phyloP scores from a whole-genome alignment of 2,888 invertebrate genomes.

The Eugnorisma glareosa region DNA sequence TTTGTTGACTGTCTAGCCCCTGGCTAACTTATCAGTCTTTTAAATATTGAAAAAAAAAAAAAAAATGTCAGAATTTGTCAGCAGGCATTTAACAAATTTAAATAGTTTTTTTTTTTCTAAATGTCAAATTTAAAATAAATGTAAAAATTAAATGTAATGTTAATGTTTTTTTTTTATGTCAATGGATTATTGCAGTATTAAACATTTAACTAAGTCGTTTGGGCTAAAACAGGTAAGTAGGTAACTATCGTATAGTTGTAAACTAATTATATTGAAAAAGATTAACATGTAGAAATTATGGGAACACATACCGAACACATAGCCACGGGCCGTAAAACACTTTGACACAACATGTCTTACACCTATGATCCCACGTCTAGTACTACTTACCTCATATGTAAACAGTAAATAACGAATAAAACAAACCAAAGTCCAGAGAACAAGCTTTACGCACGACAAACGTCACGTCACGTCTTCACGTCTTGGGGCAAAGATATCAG shows the following conservation, averaged over 20 bases:
- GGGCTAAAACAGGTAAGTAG: too few relatives aligned
- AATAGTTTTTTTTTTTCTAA: neutral
- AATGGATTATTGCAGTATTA: too few relatives aligned
- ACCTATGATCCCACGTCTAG: conserved; percentile 16
- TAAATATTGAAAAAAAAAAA: neutral
- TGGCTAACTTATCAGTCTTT: neutral
- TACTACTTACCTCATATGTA: conserved; percentile 20
- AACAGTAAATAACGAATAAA: conserved; percentile 31
- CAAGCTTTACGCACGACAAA: too few relatives aligned
- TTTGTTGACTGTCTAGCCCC: neutral
- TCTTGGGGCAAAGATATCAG: neutral
- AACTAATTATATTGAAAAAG: neutral
- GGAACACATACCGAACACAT: neutral
- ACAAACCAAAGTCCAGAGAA: too few relatives aligned
- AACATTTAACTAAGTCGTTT: neutral
- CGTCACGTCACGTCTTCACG: too few relatives aligned
- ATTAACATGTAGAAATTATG: neutral
- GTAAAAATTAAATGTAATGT: neutral
- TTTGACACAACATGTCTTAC: neutral
- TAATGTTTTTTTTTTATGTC: too few relatives aligned
- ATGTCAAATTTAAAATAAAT: neutral
- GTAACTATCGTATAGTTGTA: too few relatives aligned
- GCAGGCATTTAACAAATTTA: neutral
- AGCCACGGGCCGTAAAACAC: neutral
- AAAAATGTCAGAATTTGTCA: neutral